A percentile compares a stretch with the other conserved stretches of the same genome.
phyloP scores from a whole-genome alignment of 2,113 vertebrate species.

The Uria lomvia region DNA sequence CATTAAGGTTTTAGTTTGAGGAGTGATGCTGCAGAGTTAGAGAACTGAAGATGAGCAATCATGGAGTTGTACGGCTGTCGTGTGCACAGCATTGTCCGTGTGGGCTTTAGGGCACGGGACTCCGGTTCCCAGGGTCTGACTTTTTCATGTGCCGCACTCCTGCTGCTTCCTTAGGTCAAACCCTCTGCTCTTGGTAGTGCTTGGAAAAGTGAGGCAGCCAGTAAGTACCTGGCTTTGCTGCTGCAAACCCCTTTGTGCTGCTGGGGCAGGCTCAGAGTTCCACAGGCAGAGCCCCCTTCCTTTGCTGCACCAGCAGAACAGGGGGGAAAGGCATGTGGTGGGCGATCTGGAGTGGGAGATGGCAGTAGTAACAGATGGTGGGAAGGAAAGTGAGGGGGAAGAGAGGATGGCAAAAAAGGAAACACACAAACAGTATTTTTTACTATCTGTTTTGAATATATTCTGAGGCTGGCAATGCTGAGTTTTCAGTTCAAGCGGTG shows the following conservation, averaged over 20 bases:
- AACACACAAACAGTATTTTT: background rate
- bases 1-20: constrained; percentile 44
- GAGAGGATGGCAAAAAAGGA: background rate
- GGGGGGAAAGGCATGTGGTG: background rate
- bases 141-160: background rate
- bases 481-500: background rate
- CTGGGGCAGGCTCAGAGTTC: background rate
- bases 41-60: constrained; percentile 25
- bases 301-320: background rate
- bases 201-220: background rate
- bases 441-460: background rate
- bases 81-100: accelerated
- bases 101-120: background rate
- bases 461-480: background rate
- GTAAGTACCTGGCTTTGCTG: background rate
- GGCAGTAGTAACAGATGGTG: background rate
- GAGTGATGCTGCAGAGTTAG: background rate
- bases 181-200: background rate
- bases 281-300: background rate
- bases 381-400: background rate
- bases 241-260: background rate
- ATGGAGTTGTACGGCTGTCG: background rate
- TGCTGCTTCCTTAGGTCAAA: background rate
- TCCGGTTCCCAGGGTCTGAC: background rate
- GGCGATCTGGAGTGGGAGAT: background rate